Conservation (phyloP, 2,797 vertebrate genomes). For the Percopsis omiscomaycus region DNA sequence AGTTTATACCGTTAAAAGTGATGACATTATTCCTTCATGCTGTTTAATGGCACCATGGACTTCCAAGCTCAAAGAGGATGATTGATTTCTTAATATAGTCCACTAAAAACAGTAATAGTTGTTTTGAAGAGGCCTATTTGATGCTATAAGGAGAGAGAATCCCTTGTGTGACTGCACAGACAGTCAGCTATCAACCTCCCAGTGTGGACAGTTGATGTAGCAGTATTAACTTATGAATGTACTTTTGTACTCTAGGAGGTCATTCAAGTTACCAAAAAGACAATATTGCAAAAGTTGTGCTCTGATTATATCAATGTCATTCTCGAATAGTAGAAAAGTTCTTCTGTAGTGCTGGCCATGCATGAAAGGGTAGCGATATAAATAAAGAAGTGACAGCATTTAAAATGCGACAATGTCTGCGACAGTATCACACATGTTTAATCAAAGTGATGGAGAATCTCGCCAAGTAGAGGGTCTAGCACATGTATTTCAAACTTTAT, state of each 20-base stretch:
- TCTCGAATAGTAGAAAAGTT: background rate
- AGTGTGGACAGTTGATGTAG: background rate
- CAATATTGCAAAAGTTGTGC: no score
- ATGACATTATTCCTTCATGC: background rate
- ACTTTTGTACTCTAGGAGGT: conserved; percentile 1
- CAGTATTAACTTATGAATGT: conserved; percentile 1
- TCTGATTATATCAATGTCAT: background rate
- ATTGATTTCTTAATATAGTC: background rate
- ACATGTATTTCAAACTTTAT: background rate
- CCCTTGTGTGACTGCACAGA: background rate
- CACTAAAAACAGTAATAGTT: background rate
- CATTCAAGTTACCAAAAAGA: background rate
- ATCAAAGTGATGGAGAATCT: background rate
- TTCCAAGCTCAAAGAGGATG: background rate
- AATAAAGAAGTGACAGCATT: background rate
- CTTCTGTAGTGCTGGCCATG: background rate
- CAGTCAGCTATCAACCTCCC: background rate
- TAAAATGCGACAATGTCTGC: background rate
- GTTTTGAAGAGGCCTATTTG: background rate
- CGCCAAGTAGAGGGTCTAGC: background rate
- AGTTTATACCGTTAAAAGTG: background rate
- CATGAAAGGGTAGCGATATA: background rate
- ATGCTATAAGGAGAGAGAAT: background rate
- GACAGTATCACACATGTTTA: background rate
- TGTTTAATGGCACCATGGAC: background rate